Evolutionary conservation across 1,140 invertebrate genomes (phyloP).

Genomic region (Gryon sp.): DNA sequence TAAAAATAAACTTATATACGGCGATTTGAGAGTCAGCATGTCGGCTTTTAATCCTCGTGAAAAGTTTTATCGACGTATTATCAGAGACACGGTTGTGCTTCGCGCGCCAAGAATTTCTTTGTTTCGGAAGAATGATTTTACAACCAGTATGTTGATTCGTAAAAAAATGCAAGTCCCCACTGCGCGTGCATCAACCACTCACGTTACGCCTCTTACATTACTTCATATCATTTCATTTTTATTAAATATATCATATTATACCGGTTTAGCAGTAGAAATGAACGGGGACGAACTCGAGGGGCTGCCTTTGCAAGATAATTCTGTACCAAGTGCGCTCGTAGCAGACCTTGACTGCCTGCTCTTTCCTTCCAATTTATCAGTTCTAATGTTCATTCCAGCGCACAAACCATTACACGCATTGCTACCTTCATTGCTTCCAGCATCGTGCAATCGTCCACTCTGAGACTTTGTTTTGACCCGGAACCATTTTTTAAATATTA

Average conservation of each 20-base stretch:
- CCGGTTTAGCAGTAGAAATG: constrained; percentile 55
- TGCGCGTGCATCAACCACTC: constrained; percentile 43
- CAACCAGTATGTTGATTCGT: constrained; percentile 37
- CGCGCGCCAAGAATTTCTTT: constrained; percentile 53
- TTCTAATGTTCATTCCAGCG: constrained; percentile 47
- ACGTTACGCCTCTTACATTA: constrained; percentile 58
- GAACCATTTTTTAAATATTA: constrained; percentile 11
- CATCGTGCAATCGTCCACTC: constrained; percentile 1
- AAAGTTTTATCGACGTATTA: constrained; percentile 35
- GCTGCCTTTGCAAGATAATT: constrained; percentile 40
- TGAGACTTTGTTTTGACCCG: constrained; percentile 16
- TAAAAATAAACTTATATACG: no score
- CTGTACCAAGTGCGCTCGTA: constrained; percentile 18
- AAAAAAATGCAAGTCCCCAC: constrained; percentile 51
- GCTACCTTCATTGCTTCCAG: constrained; percentile 16
- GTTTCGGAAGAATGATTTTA: constrained; percentile 61
- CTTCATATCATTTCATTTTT: constrained; percentile 62
- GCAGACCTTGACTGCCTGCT: constrained; percentile 51
- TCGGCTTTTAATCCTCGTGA: constrained; percentile 26
- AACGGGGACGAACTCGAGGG: constrained; percentile 60
- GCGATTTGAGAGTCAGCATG: constrained; percentile 1
- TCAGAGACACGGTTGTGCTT: constrained; percentile 20
- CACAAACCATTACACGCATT: constrained; percentile 25
- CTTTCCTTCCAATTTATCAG: constrained; percentile 55
- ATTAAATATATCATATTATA: constrained; percentile 64